These are phyloP conservation scores for Portunus trituberculatus DNA, from an alignment of 1,140 invertebrate species.

Conservation along the genomic window DNA sequence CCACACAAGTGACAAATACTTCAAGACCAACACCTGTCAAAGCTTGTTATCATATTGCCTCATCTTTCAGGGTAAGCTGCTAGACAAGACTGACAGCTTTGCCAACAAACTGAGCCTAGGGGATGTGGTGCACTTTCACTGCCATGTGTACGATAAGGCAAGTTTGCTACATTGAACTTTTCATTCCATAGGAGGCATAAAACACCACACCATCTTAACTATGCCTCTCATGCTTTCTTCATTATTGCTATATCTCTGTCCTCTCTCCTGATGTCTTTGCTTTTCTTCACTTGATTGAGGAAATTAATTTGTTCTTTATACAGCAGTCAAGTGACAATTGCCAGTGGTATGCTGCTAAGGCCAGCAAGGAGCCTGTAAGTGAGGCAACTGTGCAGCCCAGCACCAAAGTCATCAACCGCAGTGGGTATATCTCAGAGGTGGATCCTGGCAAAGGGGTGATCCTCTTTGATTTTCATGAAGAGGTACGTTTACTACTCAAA, in stretches of 20 bases:
- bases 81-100: constrained; percentile 54
- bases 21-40: no score
- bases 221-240: no score
- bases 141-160: constrained; percentile 73
- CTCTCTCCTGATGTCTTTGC: no score
- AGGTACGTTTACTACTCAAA: constrained; percentile 35
- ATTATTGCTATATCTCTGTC: no score
- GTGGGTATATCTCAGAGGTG: constrained; percentile 69
- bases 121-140: constrained; percentile 66
- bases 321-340: constrained; percentile 74
- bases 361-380: constrained; percentile 42
- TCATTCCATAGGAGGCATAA: background rate
- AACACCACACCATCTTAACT: no score
- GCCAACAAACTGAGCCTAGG: constrained; percentile 50
- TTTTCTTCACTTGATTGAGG: no score
- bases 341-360: constrained; percentile 71
- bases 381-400: background rate
- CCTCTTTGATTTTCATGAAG: constrained; percentile 68
- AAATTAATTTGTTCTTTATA: background rate
- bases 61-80: constrained; percentile 54
- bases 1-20: no score
- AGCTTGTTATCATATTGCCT: no score
- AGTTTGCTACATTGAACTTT: background rate
- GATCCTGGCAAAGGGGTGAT: constrained; percentile 73
- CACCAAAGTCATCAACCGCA: constrained; percentile 64